phyloP scores from a whole-genome alignment of 1,140 invertebrate genomes.

The Drosophila tristis region DNA sequence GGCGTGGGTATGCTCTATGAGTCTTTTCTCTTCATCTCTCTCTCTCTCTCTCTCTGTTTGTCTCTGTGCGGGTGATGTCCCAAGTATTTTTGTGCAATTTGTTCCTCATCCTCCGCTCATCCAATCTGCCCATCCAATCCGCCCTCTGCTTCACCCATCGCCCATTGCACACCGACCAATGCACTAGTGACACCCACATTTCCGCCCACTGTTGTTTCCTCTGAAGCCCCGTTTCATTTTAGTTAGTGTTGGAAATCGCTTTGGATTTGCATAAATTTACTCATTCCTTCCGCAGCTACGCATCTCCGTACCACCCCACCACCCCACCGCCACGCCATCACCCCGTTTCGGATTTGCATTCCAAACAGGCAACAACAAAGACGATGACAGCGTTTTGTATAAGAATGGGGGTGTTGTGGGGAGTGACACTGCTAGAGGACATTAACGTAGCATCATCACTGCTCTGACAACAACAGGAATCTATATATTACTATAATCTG shows the following conservation, averaged over 20 bases:
- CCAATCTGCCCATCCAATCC: neutral
- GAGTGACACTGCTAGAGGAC: conserved; percentile 8
- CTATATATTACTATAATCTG: neutral
- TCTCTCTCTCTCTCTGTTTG: neutral
- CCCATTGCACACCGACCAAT: too few relatives aligned
- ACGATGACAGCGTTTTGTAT: conserved; percentile 44
- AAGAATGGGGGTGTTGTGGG: conserved; percentile 2
- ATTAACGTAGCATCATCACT: conserved; percentile 39
- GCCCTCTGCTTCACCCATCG: too few relatives aligned
- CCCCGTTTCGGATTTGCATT: conserved; percentile 32
- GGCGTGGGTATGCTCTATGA: conserved; percentile 26
- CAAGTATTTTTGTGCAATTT: conserved; percentile 82
- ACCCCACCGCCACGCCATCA: neutral
- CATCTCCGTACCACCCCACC: neutral
- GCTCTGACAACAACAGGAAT: neutral
- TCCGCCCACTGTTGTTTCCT: too few relatives aligned
- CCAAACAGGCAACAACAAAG: conserved; percentile 34
- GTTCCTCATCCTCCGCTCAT: conserved; percentile 24
- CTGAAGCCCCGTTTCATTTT: conserved; percentile 63
- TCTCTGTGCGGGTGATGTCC: conserved; percentile 50
- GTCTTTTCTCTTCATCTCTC: conserved; percentile 3
- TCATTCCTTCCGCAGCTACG: conserved; percentile 35
- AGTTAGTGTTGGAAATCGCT: conserved; percentile 81
- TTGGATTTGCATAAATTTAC: conserved; percentile 81
- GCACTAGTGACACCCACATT: too few relatives aligned